phyloP scores from a whole-genome alignment of 2,888 invertebrate species.

The Yponomeuta sedellus region DNA sequence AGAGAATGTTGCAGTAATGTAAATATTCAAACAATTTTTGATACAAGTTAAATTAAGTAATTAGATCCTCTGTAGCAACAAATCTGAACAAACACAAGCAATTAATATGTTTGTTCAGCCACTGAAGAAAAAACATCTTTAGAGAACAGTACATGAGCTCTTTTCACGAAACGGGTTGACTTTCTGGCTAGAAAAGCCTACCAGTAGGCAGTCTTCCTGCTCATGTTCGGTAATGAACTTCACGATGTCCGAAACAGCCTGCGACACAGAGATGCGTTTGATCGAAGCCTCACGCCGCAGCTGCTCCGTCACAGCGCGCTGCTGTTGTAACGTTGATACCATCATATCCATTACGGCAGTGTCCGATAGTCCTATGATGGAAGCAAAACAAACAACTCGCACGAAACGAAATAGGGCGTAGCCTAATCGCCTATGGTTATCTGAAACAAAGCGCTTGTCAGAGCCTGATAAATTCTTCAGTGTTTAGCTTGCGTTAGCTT shows the following conservation, averaged over 20 bases:
- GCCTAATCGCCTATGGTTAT: slow-evolving; percentile 30
- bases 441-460: slow-evolving; percentile 8
- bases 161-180: slow-evolving; percentile 97
- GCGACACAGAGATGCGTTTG: slow-evolving; percentile 90
- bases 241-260: slow-evolving; percentile 94
- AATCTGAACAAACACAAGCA: not conserved
- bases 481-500: not conserved
- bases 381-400: slow-evolving; percentile 52
- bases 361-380: slow-evolving; percentile 91
- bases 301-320: slow-evolving; percentile 94
- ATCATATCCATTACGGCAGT: slow-evolving; percentile 95
- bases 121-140: slow-evolving; percentile 45
- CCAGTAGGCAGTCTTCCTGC: slow-evolving; percentile 93
- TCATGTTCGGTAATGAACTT: slow-evolving; percentile 94
- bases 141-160: slow-evolving; percentile 90
- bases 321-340: slow-evolving; percentile 96
- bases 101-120: not conserved
- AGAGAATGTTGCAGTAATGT: too few relatives aligned
- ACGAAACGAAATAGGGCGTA: slow-evolving; percentile 63
- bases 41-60: too few relatives aligned
- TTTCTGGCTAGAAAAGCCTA: slow-evolving; percentile 95
- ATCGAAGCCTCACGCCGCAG: slow-evolving; percentile 93
- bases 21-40: too few relatives aligned
- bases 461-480: not conserved
- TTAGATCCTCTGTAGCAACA: not conserved